Evolutionary conservation across 2,888 invertebrate genomes (phyloP).

Genomic region (Limnephilus lunatus): DNA sequence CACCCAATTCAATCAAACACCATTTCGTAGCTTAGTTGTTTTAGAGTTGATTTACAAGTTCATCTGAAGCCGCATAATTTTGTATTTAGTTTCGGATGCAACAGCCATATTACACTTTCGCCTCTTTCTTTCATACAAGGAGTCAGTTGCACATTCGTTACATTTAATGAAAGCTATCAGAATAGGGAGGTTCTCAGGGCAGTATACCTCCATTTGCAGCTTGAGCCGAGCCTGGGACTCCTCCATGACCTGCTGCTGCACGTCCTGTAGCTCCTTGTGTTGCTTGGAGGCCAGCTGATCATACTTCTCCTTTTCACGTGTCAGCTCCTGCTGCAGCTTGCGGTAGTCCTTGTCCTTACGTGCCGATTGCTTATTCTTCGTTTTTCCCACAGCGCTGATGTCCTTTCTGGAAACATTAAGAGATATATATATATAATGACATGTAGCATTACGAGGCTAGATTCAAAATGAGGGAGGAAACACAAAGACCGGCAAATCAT

Average conservation of each 20-base stretch:
- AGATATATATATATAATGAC: neutral
- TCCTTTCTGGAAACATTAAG: slow-evolving; percentile 71
- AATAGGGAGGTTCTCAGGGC: neutral
- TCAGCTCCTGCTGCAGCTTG: slow-evolving; percentile 95
- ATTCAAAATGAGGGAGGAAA: no score
- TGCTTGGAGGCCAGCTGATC: slow-evolving; percentile 90
- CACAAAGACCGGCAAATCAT: no score
- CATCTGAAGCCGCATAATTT: no score
- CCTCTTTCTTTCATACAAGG: no score
- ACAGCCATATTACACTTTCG: no score
- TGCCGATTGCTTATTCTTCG: slow-evolving; percentile 86
- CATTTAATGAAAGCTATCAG: neutral
- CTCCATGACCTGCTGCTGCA: slow-evolving; percentile 88
- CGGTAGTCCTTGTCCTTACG: slow-evolving; percentile 97
- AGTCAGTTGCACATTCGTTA: no score
- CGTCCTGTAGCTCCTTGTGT: slow-evolving; percentile 91
- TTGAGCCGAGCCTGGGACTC: slow-evolving; percentile 86
- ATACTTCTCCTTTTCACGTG: slow-evolving; percentile 95
- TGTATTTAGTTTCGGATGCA: no score
- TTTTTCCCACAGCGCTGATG: slow-evolving; percentile 85
- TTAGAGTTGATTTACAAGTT: no score
- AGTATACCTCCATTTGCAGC: slow-evolving; percentile 90
- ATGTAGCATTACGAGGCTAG: neutral
- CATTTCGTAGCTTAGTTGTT: no score
- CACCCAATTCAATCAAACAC: no score